phyloP scores from a whole-genome alignment of 2,888 invertebrate genomes.

The Ophioninae sp. region DNA sequence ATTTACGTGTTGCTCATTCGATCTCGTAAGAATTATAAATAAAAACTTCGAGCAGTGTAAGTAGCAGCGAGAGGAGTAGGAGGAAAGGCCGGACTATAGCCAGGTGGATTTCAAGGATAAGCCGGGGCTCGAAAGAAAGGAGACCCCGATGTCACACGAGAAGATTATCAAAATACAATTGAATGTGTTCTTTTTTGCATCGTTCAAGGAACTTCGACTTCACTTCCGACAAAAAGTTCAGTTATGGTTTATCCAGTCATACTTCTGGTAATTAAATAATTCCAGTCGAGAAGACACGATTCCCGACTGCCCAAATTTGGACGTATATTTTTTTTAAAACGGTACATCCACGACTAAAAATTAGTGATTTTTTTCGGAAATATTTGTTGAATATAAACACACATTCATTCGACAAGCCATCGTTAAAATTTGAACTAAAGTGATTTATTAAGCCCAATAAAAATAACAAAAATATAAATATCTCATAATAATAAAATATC shows the following conservation, averaged over 20 bases:
- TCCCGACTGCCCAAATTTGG: no score
- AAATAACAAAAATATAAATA: neutral
- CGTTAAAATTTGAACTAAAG: no score
- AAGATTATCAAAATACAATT: conserved; percentile 38
- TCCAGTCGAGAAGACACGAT: conserved; percentile 15
- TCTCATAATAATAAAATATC: neutral
- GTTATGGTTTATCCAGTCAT: conserved; percentile 21
- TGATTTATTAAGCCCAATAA: no score
- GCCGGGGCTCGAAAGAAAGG: conserved; percentile 10
- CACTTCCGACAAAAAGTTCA: conserved; percentile 17
- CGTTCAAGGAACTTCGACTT: conserved; percentile 16
- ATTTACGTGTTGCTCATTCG: conserved; percentile 38
- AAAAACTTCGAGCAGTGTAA: conserved; percentile 35
- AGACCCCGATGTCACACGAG: conserved; percentile 14
- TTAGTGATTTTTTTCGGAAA: no score
- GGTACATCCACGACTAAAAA: no score
- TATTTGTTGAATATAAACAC: neutral
- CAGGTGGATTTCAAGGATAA: conserved; percentile 59
- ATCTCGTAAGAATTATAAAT: conserved; percentile 60
- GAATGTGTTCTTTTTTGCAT: conserved; percentile 17
- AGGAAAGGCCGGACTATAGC: conserved; percentile 33
- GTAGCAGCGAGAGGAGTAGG: conserved; percentile 15
- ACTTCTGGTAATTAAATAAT: conserved; percentile 48
- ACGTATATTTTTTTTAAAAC: no score
- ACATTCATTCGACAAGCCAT: no score